Base-by-base conservation (phyloP, 1,140 invertebrate genomes). In the Camponotus pennsylvanicus region DNA sequence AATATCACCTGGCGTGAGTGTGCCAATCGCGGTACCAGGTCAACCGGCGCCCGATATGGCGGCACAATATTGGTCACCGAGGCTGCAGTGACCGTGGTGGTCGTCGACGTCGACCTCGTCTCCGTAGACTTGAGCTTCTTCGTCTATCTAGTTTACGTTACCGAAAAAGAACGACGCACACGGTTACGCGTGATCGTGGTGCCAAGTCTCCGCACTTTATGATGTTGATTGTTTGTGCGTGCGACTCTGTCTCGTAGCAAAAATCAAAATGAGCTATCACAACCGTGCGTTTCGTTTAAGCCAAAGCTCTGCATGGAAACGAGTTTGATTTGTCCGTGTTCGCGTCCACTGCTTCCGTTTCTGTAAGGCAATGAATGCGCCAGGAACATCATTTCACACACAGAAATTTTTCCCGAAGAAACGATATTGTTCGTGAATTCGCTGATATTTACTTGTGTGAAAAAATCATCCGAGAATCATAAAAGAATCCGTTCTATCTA, bases 1-100 rank as follows among this genome's bases (percentile, higher is more conserved):
- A 75, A 97, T 97, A 92, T 97, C 97, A 15, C 97, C 97, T 11
- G 97, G 97, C 40, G 96, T 97, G n/a, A 97, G 96, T 59, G 97
- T 97, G 3, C 97, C 97, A 9, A 96, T 97, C 49, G 97, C 97
- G 89, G 96, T 97, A 66, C 97, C 97, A 11, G 97, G 97, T 45
- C 96, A 96, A 80, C 95, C 95, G 40, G 95, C 95, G 75, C 94
- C 94, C 57, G 96, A 97, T 86, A 96, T 97, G 96, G 94, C 96
- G 71, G 95, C 96, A 82, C 96, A 97, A 92, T 97, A 97, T 90
- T 97, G 97, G 97, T 94, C 94, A 69, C 96, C 96, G 32, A 95
- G 97, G 90, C 92, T 97, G 52, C 96, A 97, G 96, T 97, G 96
- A 96, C 94, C 94, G 92, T 95, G 94, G 95, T 95, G 93, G 94